These are phyloP conservation scores for Asobara japonica DNA, from an alignment of 1,140 invertebrate species.

Conservation along the genomic window DNA sequence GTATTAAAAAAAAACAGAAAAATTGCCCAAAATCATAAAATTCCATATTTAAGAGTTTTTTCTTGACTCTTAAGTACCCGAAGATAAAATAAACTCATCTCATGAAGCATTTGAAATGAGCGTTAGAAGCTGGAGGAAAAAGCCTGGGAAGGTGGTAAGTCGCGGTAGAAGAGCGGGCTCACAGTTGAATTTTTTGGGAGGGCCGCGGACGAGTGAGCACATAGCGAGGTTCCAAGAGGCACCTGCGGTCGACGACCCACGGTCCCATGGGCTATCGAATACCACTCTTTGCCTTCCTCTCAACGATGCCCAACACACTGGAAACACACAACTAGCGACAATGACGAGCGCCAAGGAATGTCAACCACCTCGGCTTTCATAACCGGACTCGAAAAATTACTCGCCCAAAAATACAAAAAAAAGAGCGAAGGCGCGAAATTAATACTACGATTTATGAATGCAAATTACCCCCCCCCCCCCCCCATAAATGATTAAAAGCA, in stretches of 20 bases:
- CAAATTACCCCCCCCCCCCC: too few relatives aligned
- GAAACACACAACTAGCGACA: conserved; percentile 36
- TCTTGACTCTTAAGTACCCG: too few relatives aligned
- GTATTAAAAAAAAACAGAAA: too few relatives aligned
- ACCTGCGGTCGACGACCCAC: conserved; percentile 65
- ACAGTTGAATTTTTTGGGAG: conserved; percentile 30
- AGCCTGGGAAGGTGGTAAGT: neutral
- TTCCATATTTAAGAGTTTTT: too few relatives aligned
- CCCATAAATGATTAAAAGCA: too few relatives aligned
- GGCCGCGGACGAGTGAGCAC: conserved; percentile 43
- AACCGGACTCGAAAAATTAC: conserved; percentile 15
- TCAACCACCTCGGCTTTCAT: conserved; percentile 38
- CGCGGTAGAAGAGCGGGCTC: neutral
- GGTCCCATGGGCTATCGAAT: conserved; percentile 56
- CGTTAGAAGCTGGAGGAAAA: neutral
- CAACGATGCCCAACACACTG: conserved; percentile 39
- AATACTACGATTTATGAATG: neutral
- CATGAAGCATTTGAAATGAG: neutral
- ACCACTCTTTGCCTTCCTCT: conserved; percentile 42
- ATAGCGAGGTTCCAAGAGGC: conserved; percentile 43
- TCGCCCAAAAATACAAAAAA: conserved; percentile 5
- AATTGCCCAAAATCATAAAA: too few relatives aligned
- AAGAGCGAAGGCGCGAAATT: neutral
- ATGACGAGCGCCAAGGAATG: conserved; percentile 42
- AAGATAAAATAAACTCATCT: too few relatives aligned